Conservation (phyloP, 1,140 invertebrate genomes). For the Hylyphantes graminicola region DNA sequence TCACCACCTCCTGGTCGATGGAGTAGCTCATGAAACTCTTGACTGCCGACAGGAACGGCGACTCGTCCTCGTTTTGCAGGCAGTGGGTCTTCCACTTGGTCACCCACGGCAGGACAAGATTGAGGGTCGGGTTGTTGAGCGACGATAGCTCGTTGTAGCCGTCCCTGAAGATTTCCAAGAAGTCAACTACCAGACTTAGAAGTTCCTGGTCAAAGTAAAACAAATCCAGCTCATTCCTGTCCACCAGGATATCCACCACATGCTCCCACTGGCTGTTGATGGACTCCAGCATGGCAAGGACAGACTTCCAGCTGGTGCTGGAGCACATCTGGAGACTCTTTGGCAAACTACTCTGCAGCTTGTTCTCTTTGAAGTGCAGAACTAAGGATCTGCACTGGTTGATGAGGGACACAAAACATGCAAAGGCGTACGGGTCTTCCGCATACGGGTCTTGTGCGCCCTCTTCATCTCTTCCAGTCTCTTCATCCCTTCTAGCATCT, state of each 20-base stretch:
- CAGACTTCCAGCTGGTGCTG: slow-evolving; percentile 47
- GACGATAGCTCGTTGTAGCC: slow-evolving; percentile 55
- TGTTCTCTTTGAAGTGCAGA: slow-evolving; percentile 55
- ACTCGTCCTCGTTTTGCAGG: slow-evolving; percentile 45
- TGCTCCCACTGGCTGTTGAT: slow-evolving; percentile 55
- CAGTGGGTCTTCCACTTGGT: slow-evolving; percentile 54
- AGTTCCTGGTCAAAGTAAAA: slow-evolving; percentile 53
- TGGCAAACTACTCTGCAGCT: slow-evolving; percentile 43
- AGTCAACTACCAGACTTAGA: slow-evolving; percentile 45
- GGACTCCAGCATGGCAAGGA: slow-evolving; percentile 43
- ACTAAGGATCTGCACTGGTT: slow-evolving; percentile 49
- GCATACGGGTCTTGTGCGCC: background rate
- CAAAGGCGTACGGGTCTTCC: slow-evolving; percentile 51
- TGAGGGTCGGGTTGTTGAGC: slow-evolving; percentile 46
- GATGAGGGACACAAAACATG: slow-evolving; percentile 43
- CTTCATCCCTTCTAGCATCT: background rate
- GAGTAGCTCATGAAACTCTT: slow-evolving; percentile 53
- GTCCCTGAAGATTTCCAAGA: slow-evolving; percentile 51
- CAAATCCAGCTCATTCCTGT: slow-evolving; percentile 36
- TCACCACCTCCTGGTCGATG: slow-evolving; percentile 52
- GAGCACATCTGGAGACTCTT: slow-evolving; percentile 41
- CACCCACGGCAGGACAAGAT: slow-evolving; percentile 57
- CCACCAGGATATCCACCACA: slow-evolving; percentile 38
- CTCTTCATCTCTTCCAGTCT: background rate
- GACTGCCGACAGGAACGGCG: slow-evolving; percentile 32